A percentile compares a stretch with the other conserved stretches of the same genome.
Evolutionary conservation across 2,888 invertebrate species (phyloP).

Genomic region (Xestia xanthographa): DNA sequence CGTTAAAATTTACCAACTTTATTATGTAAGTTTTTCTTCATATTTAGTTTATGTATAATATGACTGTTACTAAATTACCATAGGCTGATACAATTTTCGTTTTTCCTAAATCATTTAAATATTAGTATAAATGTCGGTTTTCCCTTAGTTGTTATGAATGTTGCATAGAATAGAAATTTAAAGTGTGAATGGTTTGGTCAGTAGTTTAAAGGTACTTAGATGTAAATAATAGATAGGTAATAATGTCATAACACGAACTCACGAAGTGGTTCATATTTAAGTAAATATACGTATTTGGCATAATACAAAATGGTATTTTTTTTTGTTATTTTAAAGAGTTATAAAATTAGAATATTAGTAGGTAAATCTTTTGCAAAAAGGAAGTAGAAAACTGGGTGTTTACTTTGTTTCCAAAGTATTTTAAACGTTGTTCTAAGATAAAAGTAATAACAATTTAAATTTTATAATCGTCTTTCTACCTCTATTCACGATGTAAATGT

Average conservation of each 20-base stretch:
- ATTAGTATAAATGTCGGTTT: too few relatives aligned
- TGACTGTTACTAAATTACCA: too few relatives aligned
- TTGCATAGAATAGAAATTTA: too few relatives aligned
- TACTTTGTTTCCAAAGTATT: neutral
- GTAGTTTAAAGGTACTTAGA: neutral
- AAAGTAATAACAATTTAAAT: neutral
- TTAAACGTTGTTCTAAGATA: too few relatives aligned
- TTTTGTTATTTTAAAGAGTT: neutral
- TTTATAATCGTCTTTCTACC: too few relatives aligned
- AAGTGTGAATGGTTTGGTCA: neutral
- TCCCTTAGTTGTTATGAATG: too few relatives aligned
- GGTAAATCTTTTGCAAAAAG: neutral
- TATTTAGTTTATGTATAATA: neutral
- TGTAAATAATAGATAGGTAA: neutral
- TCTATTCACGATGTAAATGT: neutral
- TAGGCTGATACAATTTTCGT: too few relatives aligned
- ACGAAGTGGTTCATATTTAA: neutral
- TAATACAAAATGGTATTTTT: neutral
- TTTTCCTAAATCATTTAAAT: too few relatives aligned
- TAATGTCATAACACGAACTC: neutral
- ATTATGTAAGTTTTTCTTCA: neutral
- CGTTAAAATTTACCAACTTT: neutral
- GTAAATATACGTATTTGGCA: neutral
- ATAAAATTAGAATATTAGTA: too few relatives aligned
- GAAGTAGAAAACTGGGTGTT: neutral